Percentiles rank a stretch among this genome's conserved stretches.
Conservation (phyloP, 2,888 invertebrate species). For the Melieria crassipennis region DNA sequence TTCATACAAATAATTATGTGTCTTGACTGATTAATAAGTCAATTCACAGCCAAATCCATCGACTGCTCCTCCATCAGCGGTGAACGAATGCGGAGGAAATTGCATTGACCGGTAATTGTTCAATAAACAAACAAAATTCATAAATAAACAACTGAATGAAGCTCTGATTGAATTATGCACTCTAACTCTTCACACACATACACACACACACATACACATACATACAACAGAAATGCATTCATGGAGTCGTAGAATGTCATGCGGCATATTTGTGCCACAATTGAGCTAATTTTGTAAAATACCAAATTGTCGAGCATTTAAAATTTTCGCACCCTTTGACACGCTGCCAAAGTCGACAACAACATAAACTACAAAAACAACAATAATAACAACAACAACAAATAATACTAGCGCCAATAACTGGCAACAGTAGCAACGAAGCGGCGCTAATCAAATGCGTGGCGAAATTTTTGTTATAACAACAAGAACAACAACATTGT, state of each 20-base stretch:
- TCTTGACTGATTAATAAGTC: no score
- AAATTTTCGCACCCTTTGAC: constrained; percentile 19
- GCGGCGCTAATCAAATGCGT: constrained; percentile 28
- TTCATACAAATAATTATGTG: no score
- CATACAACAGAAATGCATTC: background rate
- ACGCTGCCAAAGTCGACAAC: background rate
- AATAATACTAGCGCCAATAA: background rate
- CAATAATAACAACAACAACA: background rate
- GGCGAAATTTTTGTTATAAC: constrained; percentile 19
- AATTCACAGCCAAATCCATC: no score
- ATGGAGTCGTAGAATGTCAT: background rate
- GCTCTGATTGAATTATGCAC: constrained; percentile 24
- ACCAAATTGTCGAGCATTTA: constrained; percentile 13
- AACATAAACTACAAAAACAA: background rate
- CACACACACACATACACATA: background rate
- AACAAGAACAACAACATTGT: background rate
- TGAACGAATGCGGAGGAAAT: no score
- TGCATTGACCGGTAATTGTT: constrained; percentile 15
- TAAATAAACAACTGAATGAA: constrained; percentile 16
- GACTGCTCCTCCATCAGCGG: no score
- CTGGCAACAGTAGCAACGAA: constrained; percentile 1
- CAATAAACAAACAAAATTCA: constrained; percentile 11
- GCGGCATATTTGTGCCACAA: constrained; percentile 6
- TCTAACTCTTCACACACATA: background rate
- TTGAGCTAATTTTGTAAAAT: constrained; percentile 25